Conservation (phyloP, 2,113 vertebrate genomes). For the Cynopterus brachyotis region DNA sequence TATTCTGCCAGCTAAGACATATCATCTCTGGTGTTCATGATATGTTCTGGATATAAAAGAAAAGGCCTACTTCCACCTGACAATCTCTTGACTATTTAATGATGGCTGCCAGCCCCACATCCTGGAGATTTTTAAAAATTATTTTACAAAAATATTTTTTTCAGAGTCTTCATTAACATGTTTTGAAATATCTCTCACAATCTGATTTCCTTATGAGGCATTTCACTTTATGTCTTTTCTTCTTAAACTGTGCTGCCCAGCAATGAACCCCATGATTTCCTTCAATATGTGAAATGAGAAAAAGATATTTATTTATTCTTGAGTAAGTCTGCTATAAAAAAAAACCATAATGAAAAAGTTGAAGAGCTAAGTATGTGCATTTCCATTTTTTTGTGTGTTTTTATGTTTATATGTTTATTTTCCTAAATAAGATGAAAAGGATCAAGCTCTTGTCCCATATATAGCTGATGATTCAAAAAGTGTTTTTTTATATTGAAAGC, state of each 20-base stretch:
- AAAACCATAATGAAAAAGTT: background rate
- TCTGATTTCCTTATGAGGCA: background rate
- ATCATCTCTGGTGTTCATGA: background rate
- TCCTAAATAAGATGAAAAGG: conserved; percentile 38
- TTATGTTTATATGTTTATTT: background rate
- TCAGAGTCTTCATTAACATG: background rate
- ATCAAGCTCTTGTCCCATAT: background rate
- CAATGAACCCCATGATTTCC: background rate
- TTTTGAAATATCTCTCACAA: background rate
- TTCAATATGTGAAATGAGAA: background rate
- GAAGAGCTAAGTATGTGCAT: background rate
- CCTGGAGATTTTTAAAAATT: background rate
- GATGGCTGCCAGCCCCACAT: background rate
- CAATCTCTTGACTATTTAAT: background rate
- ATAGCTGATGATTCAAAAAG: conserved; percentile 1
- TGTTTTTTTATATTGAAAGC: background rate
- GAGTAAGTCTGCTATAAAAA: background rate
- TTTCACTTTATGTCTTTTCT: background rate
- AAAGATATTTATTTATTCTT: background rate
- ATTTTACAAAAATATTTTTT: background rate
- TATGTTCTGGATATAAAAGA: background rate
- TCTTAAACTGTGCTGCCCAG: background rate
- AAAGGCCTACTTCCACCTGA: background rate
- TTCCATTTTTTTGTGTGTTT: background rate
- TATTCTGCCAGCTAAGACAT: background rate